Evolutionary conservation across 2,888 invertebrate species (phyloP), one percentile per base, ranked within the genome.

Genomic region (Capitulum mitella): DNA sequence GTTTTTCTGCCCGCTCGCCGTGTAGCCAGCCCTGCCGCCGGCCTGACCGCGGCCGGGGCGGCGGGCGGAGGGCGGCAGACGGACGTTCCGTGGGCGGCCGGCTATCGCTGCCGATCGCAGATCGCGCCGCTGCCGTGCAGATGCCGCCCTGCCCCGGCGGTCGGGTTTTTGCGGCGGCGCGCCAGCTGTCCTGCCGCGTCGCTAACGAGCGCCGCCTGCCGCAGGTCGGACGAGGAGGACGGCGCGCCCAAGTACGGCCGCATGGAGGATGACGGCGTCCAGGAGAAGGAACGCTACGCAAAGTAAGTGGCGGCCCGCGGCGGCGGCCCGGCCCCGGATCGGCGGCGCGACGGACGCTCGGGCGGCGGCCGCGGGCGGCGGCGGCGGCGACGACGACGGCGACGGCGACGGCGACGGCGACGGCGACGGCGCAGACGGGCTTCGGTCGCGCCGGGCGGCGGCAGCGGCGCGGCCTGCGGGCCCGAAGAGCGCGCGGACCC

Each of bases 241-340:
- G 37, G 70, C 37, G 40, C 70, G 70, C 70, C 70, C 40, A 70
- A 70, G 70, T 70, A 70, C 70, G 70, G 37, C 70, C 40, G 70
- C 22, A 70, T 70, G 26, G 70, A 70, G 19, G 70, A 70, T 12
- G 70, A 70, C 46, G 76, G 76, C 46, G 5, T 5, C 12, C 76
- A 76, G 46, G 76, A 76, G 16, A 75, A 76, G 76, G 76, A 76
- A 0, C 76, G 76, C 76, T 76, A 76, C 29, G 29, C 70, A 22
- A 70, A 70, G 70, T 70, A 26, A 40, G 70, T 70, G 70, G 37
- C 37, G 40, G 22, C 40, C 26, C 26, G 29, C 10, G 70, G 10
- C 22, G 2, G 40, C 10, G 34, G 29, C 34, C 64, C 64, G 19
- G 64, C 16, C 64, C 64, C 34, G 64, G 34, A 32, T 34, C 43